These are phyloP conservation scores for Megatriorchis doriae DNA, from an alignment of 2,113 vertebrate genomes.

Conservation along the genomic window DNA sequence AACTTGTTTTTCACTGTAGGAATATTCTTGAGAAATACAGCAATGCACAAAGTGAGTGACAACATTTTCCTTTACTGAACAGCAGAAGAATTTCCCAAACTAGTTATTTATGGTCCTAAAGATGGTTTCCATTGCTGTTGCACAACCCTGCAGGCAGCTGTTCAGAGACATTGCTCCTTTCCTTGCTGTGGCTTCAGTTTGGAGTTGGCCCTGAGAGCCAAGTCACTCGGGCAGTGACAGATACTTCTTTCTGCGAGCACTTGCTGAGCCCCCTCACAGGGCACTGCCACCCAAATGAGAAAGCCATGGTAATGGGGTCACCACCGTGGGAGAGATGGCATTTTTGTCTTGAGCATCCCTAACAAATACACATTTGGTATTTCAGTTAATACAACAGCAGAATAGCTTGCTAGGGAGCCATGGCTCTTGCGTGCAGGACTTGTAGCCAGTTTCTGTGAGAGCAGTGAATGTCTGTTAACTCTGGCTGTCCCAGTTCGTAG, in stretches of 20 bases:
- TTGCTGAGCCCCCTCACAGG: not conserved
- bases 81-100: not conserved
- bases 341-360: not conserved
- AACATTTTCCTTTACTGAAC: not conserved
- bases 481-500: not conserved
- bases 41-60: not conserved
- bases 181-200: not conserved
- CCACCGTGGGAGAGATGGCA: rapidly evolving
- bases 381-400: not conserved
- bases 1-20: not conserved
- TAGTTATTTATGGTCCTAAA: not conserved
- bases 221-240: not conserved
- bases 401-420: not conserved
- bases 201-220: not conserved
- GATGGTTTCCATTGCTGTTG: not conserved
- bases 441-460: not conserved
- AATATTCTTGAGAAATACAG: not conserved
- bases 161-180: not conserved
- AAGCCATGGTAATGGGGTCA: not conserved
- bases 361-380: not conserved
- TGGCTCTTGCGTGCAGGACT: not conserved
- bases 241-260: not conserved
- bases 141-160: not conserved
- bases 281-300: not conserved
- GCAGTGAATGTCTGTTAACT: not conserved